Base-by-base conservation (phyloP, 1,140 invertebrate species). In the Nomia melanderi region DNA sequence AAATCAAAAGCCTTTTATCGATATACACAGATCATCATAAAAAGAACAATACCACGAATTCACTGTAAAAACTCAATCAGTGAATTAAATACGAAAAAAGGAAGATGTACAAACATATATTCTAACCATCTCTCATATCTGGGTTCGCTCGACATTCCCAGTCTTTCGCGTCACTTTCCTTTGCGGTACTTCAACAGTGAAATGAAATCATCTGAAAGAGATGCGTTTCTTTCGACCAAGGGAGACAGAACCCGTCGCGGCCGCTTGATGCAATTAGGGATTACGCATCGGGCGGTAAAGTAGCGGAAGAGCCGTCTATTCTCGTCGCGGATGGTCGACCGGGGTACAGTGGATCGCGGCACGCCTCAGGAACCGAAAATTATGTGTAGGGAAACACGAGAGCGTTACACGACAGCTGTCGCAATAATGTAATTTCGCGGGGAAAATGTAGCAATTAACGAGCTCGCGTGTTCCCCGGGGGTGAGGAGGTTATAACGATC, bases 391-490 rank as follows among this genome's bases (percentile, higher is more conserved):
- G 69, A 83, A 70, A 70, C 76, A 75, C 76, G 80, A 53, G 67
- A 76, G 72, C 70, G 81, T 76, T 57, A 54, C 44, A 77, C 79
- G 83, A 84, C 83, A 85, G 77, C 83, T 83, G 72, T 76, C 71
- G 47, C 79, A 78, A 78, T 87, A 87, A 87, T 84, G 75, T 78
- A 77, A 86, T 87, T 78, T 70, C 41, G 77, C 79, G 81, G 85
- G 83, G 83, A 87, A 84, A 87, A 83, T 87, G 78, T 63, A 77
- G 78, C 82, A 87, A 87, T 87, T 87, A 84, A 87, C 84, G 60
- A 73, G 65, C 84, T 72, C 64, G 69, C 71, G 72, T 85, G 69
- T 59, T 65, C 25, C 62, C 23, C 31, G 12, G 3, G 54, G 74
- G 73, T 76, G 5, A 33, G 74, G 50, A 25, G 56, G 57, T 53